Evolutionary conservation across 1,140 invertebrate genomes (phyloP).

Genomic region (Drosophila jambulina): DNA sequence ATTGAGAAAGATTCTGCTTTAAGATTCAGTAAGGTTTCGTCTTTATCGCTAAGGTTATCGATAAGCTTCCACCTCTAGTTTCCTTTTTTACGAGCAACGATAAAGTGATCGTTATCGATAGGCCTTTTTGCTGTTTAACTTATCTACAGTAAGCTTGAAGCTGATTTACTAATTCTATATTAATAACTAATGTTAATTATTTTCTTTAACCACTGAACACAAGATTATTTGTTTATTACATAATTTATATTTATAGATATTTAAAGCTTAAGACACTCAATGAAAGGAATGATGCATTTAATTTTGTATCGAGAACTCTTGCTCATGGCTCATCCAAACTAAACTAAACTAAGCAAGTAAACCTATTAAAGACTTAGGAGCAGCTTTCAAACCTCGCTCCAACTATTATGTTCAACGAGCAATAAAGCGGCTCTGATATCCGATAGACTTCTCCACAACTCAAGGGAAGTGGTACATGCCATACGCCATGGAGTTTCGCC

Average conservation of each 20-base stretch:
- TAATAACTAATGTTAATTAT: no score
- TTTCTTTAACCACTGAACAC: no score
- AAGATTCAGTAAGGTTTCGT: not conserved
- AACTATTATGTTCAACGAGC: not conserved
- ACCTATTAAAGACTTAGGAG: not conserved
- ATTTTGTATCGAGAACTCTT: no score
- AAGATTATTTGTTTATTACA: no score
- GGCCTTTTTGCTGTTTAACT: not conserved
- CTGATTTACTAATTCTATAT: no score
- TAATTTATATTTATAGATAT: no score
- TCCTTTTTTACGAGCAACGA: not conserved
- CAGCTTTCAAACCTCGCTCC: not conserved
- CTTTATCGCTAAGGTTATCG: not conserved
- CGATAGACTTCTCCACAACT: slow-evolving; percentile 2
- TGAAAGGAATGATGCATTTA: no score
- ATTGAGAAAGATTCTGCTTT: not conserved
- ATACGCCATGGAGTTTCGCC: slow-evolving; percentile 2
- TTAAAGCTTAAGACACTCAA: no score
- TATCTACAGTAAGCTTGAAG: no score
- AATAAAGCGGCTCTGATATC: slow-evolving; percentile 11
- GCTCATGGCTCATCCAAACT: not conserved
- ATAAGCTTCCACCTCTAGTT: not conserved
- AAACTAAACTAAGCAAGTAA: not conserved
- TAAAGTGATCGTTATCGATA: not conserved
- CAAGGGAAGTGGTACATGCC: slow-evolving; percentile 11